Conservation (phyloP, 2,113 vertebrate genomes). For the Phodopus roborovskii region DNA sequence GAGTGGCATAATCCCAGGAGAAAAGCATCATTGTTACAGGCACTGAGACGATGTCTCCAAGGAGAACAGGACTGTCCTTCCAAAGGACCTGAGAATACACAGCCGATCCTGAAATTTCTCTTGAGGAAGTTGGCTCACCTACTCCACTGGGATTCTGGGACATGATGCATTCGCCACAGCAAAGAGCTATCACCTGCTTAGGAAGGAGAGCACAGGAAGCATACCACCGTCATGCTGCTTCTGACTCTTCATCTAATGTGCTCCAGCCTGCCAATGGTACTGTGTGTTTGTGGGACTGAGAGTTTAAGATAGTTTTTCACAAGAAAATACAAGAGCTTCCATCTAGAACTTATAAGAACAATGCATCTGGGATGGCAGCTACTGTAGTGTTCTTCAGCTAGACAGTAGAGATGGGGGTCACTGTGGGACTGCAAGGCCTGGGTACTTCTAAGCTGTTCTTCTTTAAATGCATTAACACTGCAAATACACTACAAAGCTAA, state of each 20-base stretch:
- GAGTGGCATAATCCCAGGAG: too few relatives aligned
- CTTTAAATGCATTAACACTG: not conserved
- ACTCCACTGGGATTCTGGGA: not conserved
- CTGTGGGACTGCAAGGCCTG: not conserved
- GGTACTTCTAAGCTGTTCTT: not conserved
- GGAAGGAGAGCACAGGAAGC: not conserved
- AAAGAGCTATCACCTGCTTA: not conserved
- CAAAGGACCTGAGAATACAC: not conserved
- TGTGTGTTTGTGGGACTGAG: not conserved
- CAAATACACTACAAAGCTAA: not conserved
- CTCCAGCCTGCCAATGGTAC: not conserved
- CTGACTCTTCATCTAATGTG: not conserved
- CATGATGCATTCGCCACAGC: not conserved
- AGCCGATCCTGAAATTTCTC: not conserved
- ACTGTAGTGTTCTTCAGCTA: not conserved
- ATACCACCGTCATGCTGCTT: not conserved
- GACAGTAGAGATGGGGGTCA: not conserved
- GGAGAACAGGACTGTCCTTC: not conserved
- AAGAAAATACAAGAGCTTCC: constrained; percentile 41
- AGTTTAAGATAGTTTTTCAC: not conserved
- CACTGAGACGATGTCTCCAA: not conserved
- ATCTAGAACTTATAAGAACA: not conserved
- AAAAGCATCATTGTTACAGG: not conserved
- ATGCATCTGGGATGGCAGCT: not conserved
- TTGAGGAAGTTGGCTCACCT: not conserved